A percentile compares a stretch with the other conserved stretches of the same genome.
Evolutionary conservation across 2,888 invertebrate genomes (phyloP).

Genomic region (Diplolepis rosae): DNA sequence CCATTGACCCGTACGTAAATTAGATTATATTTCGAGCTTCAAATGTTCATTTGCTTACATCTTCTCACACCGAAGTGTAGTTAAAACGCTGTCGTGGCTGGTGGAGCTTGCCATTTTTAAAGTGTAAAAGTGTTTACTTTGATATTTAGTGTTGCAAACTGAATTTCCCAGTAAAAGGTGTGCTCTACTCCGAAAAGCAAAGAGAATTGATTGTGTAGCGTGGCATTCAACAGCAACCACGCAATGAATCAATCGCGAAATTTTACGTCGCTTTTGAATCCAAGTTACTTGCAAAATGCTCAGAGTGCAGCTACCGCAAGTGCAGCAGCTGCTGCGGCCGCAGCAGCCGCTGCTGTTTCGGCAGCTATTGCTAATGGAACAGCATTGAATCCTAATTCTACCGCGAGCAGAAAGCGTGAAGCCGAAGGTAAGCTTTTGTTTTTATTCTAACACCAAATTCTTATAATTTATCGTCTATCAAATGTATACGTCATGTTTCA

Average conservation of each 20-base stretch:
- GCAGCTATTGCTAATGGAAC: constrained; percentile 75
- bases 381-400: constrained; percentile 64
- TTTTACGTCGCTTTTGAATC: constrained; percentile 70
- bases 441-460: no score
- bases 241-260: constrained; percentile 71
- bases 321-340: constrained; percentile 72
- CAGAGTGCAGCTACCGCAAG: constrained; percentile 69
- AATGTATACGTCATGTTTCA: background rate
- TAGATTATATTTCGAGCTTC: background rate
- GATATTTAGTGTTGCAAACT: background rate
- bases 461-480: background rate
- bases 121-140: background rate
- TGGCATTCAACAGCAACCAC: background rate
- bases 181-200: background rate
- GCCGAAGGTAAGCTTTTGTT: constrained; percentile 59
- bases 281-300: constrained; percentile 70
- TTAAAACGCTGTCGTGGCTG: background rate
- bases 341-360: constrained; percentile 78
- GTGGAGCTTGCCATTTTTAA: background rate
- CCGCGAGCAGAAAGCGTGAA: constrained; percentile 67
- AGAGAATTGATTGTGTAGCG: background rate
- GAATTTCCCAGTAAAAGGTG: background rate
- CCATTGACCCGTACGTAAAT: background rate
- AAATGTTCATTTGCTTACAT: background rate
- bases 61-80: background rate